Conservation (phyloP, 2,113 vertebrate genomes). For the Neomonachus schauinslandi region DNA sequence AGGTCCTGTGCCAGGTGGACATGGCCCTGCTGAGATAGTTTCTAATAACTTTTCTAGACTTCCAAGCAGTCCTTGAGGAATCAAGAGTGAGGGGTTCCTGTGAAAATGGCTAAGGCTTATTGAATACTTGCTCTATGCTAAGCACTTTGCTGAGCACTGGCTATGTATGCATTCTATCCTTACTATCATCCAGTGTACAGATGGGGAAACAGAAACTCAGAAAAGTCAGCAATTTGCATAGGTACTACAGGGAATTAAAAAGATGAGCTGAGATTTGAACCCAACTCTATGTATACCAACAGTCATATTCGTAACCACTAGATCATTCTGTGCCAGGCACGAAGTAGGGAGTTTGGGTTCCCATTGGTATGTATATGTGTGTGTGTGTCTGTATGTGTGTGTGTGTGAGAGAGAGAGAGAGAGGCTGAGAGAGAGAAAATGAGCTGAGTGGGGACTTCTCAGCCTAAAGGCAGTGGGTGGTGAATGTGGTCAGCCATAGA, state of each 20-base stretch:
- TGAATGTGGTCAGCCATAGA: background rate
- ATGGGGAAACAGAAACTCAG: background rate
- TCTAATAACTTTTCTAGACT: background rate
- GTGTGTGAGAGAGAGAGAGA: background rate
- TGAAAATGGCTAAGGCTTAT: background rate
- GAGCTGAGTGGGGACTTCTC: background rate
- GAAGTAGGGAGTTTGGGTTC: background rate
- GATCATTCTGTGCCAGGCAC: background rate
- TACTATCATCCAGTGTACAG: background rate
- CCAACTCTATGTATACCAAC: background rate
- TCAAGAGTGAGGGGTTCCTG: background rate
- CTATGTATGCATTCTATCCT: background rate
- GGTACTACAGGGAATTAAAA: background rate
- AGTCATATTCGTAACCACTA: background rate
- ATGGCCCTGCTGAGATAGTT: background rate
- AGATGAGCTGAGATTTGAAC: background rate
- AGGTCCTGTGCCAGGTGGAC: background rate
- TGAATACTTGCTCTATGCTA: background rate
- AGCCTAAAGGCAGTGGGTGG: background rate
- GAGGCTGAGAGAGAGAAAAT: background rate
- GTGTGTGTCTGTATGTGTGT: background rate
- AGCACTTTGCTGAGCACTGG: no score
- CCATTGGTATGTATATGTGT: background rate
- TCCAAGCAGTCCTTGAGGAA: background rate
- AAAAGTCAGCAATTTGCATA: background rate